Conservation (phyloP, 1,140 invertebrate genomes). For the Zaprionus tsacasi region DNA sequence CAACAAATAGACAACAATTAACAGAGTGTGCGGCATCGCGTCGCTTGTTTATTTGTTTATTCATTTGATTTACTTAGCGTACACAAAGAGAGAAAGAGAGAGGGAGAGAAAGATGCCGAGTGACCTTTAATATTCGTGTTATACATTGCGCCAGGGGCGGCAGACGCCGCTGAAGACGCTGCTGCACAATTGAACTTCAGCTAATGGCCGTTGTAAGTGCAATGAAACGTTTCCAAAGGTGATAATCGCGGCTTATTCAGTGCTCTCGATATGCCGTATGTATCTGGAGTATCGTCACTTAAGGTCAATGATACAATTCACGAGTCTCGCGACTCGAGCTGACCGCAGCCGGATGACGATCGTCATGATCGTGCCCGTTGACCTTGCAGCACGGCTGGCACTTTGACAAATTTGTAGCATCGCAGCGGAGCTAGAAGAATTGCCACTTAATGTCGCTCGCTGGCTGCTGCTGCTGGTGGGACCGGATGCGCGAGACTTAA, state of each 20-base stretch:
- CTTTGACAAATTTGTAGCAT: slow-evolving; percentile 79
- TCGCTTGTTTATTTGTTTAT: slow-evolving; percentile 55
- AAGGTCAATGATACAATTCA: slow-evolving; percentile 82
- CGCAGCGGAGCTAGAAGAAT: slow-evolving; percentile 44
- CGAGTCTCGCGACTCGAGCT: slow-evolving; percentile 27
- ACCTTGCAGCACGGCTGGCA: slow-evolving; percentile 71
- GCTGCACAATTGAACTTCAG: slow-evolving; percentile 73
- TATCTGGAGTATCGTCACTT: slow-evolving; percentile 57
- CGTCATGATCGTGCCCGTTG: slow-evolving; percentile 55
- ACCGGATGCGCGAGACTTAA: slow-evolving; percentile 62
- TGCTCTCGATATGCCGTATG: slow-evolving; percentile 56
- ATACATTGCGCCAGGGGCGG: slow-evolving; percentile 68
- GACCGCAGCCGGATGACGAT: slow-evolving; percentile 53
- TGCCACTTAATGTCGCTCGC: slow-evolving; percentile 63
- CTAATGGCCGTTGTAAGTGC: slow-evolving; percentile 61
- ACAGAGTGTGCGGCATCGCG: slow-evolving; percentile 56
- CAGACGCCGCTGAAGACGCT: slow-evolving; percentile 46
- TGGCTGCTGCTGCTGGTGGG: slow-evolving; percentile 36
- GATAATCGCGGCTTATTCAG: slow-evolving; percentile 80
- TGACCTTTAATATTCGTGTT: slow-evolving; percentile 80
- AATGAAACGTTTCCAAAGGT: slow-evolving; percentile 75
- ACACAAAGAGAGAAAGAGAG: slow-evolving; percentile 17
- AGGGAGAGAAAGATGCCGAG: not conserved
- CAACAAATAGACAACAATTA: slow-evolving; percentile 64
- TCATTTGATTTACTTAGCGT: slow-evolving; percentile 67